These are phyloP conservation scores for Glaucopsyche alexis DNA, from an alignment of 2,888 invertebrate genomes.

Conservation along the genomic window DNA sequence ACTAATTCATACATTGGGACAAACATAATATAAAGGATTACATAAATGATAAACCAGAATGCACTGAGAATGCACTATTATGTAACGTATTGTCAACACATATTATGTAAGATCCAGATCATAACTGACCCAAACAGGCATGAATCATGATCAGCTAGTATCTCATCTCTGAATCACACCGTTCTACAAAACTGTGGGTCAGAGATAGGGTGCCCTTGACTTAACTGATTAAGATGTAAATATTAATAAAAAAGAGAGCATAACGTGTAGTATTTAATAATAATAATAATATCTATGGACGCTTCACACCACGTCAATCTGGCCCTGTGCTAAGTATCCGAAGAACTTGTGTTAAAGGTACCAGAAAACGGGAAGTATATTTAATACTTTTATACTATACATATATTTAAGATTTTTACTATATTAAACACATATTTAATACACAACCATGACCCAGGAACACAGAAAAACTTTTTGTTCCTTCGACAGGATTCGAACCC, in stretches of 20 bases:
- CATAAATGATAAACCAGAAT: background rate
- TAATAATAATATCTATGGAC: too few species aligned
- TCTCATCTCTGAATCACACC: background rate
- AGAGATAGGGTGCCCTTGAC: background rate
- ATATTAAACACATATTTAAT: too few species aligned
- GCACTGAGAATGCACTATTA: slow-evolving; percentile 15
- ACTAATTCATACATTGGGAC: slow-evolving; percentile 9
- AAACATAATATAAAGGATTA: slow-evolving; percentile 7
- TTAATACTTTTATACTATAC: too few species aligned
- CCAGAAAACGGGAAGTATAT: too few species aligned
- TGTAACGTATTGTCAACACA: background rate
- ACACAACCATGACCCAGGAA: too few species aligned
- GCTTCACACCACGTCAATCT: too few species aligned
- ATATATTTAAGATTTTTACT: too few species aligned
- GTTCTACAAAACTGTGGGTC: background rate
- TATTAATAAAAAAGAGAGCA: background rate
- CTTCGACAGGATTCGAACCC: too few species aligned
- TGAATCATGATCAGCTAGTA: background rate
- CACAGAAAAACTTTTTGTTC: too few species aligned
- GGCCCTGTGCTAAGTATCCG: too few species aligned
- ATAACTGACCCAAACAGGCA: background rate
- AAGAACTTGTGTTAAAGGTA: too few species aligned
- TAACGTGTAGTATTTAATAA: too few species aligned
- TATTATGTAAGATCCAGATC: background rate
- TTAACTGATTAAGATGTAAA: background rate